phyloP scores from a whole-genome alignment of 2,797 vertebrate species.

The Hybognathus amarus region DNA sequence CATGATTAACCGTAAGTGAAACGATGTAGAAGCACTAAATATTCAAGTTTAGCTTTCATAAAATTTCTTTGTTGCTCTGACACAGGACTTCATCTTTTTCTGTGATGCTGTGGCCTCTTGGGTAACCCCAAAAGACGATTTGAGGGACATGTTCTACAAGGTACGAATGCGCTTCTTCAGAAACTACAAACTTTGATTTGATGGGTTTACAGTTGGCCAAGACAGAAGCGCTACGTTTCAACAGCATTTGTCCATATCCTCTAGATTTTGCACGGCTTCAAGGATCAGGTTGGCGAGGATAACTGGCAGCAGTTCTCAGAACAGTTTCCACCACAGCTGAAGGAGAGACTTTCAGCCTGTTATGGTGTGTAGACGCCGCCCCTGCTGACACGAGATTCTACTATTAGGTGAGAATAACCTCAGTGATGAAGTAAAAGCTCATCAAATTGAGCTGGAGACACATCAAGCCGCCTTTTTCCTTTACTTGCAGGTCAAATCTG shows the following conservation, averaged over 20 bases:
- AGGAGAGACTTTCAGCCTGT: conserved; percentile 92
- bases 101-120: conserved; percentile 95
- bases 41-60: neutral
- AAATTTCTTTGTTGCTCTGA: neutral
- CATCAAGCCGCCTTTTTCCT: neutral
- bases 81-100: conserved; percentile 95
- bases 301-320: conserved; percentile 98
- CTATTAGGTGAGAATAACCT: conserved; percentile 73
- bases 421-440: too few species aligned
- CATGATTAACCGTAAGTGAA: too few species aligned
- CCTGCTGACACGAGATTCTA: conserved; percentile 68
- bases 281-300: conserved; percentile 94
- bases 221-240: neutral
- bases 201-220: neutral
- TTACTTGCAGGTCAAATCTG: conserved; percentile 80
- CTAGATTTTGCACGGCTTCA: conserved; percentile 94
- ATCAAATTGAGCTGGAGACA: neutral
- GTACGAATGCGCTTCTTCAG: conserved; percentile 64
- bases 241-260: neutral
- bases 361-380: conserved; percentile 86
- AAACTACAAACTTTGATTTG: neutral
- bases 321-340: conserved; percentile 93
- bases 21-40: neutral
- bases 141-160: conserved; percentile 98
- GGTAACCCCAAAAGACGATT: conserved; percentile 93